Conservation (phyloP, 2,797 vertebrate species). For the Clarias platycephalus region DNA sequence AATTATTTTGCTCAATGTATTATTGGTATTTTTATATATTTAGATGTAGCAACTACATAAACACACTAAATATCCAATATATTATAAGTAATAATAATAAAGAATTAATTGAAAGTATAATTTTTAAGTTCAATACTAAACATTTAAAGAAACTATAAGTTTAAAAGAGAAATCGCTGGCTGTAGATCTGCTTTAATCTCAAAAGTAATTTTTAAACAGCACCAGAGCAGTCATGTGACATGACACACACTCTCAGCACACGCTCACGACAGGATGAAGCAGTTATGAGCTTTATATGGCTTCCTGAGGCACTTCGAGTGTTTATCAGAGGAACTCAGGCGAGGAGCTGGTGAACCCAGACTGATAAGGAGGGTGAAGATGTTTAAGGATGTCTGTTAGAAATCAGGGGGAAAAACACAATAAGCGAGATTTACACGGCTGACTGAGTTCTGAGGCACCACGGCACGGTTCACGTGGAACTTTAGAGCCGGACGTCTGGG, state of each 20-base stretch:
- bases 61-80: background rate
- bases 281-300: constrained; percentile 64
- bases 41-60: too few relatives aligned
- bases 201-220: constrained; percentile 64
- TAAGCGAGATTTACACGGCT: constrained; percentile 25
- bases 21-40: background rate
- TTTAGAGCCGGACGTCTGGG: background rate
- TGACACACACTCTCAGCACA: constrained; percentile 62
- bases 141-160: background rate
- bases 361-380: constrained; percentile 40
- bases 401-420: constrained; percentile 13
- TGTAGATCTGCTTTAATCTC: constrained; percentile 63
- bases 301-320: constrained; percentile 68
- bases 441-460: background rate
- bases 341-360: constrained; percentile 23
- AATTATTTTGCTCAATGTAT: background rate
- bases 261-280: constrained; percentile 66
- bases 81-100: background rate
- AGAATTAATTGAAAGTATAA: background rate
- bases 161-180: background rate
- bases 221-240: constrained; percentile 61
- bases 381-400: constrained; percentile 57
- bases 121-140: too few relatives aligned
- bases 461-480: background rate
- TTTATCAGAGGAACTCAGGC: constrained; percentile 30